Evolutionary conservation across 2,888 invertebrate species (phyloP), one percentile per base, ranked within the genome.

Genomic region (Brachylomia viminalis): DNA sequence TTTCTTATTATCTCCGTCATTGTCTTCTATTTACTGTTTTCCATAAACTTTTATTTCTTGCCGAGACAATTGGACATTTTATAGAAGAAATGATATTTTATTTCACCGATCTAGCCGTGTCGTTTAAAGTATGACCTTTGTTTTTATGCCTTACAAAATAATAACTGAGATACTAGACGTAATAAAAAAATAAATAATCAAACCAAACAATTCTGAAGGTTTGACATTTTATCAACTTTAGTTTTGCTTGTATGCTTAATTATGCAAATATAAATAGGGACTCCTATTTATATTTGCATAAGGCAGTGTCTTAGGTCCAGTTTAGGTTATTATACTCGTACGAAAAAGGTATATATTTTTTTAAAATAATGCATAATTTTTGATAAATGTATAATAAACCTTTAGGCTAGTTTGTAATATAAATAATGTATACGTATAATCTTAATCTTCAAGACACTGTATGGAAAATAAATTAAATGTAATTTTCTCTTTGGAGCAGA

Each of bases 81-180:
- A 89, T 93, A 45, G 92, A 91, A 79, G 92, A 93, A 86, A 80
- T 93, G 84, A 86, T 94, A 78, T 92, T 94, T 86, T 94, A 92
- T 86, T 93, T 93, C 38, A 92, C 90, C 0, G 88, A 90, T 74
- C 0, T 93, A 2, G 75, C 90, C n/a, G 82, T 91, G 11, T 58
- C 79, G 7, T 91, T 92, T 13, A 94, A 94, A 92, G 90, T 89
- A 59, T 94, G 11, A 93, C 93, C 0, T 91, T 92, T 83, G 56
- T 90, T 3, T 77, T 91, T 17, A 87, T 88, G 86, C 88, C 82
- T 30, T 74, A 88, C 4, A 88, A 91, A 91, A 81, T 20, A 27
- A 92, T 94, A 71, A 70, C 68, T 42, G 70, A 87, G 42, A 80
- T 92, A 52, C 76, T 95, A 11, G 67, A 86, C 8, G 84, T 78